Percentiles rank a stretch among this genome's conserved stretches.
phyloP scores from a whole-genome alignment of 1,140 invertebrate species.

The Aphaenogaster floridana region DNA sequence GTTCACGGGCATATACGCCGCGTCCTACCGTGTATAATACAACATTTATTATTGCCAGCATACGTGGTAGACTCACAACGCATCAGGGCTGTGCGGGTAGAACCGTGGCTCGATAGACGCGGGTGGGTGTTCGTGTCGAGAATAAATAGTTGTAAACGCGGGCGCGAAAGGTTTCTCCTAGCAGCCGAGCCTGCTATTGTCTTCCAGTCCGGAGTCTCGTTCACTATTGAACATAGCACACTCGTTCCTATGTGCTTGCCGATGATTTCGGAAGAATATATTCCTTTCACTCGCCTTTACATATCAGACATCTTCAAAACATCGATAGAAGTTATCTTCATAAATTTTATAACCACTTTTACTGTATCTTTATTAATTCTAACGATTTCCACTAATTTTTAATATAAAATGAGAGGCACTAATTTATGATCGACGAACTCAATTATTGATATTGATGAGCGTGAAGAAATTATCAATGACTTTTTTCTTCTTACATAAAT shows the following conservation, averaged over 20 bases:
- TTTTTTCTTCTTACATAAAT: not conserved
- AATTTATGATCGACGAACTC: not conserved
- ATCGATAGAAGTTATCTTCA: not conserved
- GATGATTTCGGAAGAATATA: constrained; percentile 56
- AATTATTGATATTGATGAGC: not conserved
- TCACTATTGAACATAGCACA: constrained; percentile 59
- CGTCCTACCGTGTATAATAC: constrained; percentile 64
- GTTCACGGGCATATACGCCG: constrained; percentile 49
- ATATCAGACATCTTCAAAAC: not conserved
- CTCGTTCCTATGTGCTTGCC: constrained; percentile 48
- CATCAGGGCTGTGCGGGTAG: constrained; percentile 9
- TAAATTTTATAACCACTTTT: not conserved
- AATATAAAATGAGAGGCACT: not conserved
- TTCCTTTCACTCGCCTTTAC: not conserved
- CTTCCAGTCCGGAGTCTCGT: constrained; percentile 72
- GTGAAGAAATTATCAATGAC: not conserved
- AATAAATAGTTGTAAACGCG: constrained; percentile 79
- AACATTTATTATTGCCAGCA: constrained; percentile 77
- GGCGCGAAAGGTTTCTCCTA: constrained; percentile 78
- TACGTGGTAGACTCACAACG: constrained; percentile 50
- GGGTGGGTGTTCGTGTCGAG: constrained; percentile 70
- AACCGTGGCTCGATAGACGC: constrained; percentile 9
- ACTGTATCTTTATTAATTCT: not conserved
- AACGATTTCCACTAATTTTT: not conserved
- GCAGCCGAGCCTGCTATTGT: constrained; percentile 78